These are phyloP conservation scores for Thinocorus orbignyianus DNA, from an alignment of 2,113 vertebrate species.

Conservation along the genomic window DNA sequence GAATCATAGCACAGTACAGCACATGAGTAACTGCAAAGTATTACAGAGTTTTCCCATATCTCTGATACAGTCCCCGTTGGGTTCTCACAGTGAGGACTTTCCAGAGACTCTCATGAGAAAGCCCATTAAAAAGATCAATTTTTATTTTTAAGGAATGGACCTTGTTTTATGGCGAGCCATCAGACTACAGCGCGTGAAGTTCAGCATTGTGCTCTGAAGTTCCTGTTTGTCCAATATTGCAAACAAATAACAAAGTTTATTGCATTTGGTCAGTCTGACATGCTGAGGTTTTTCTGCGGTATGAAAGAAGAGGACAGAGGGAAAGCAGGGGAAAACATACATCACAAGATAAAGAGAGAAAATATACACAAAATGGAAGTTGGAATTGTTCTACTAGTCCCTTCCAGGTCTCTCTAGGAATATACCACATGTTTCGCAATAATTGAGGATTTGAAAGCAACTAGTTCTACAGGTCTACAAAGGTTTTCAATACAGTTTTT, in stretches of 20 bases:
- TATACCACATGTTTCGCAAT: fast-evolving
- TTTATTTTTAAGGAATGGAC: conserved; percentile 24
- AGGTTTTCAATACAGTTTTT: not conserved
- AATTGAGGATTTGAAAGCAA: not conserved
- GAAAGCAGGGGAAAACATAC: not conserved
- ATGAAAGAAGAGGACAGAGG: not conserved
- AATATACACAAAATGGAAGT: not conserved
- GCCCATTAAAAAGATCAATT: conserved; percentile 19
- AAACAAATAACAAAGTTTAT: not conserved
- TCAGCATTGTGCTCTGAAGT: not conserved
- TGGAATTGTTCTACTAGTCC: not conserved
- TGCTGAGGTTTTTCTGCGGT: not conserved
- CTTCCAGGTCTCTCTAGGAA: not conserved
- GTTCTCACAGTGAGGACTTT: not conserved
- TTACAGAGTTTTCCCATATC: not conserved
- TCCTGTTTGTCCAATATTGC: not conserved
- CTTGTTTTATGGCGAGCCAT: not conserved
- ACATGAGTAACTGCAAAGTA: conserved; percentile 40
- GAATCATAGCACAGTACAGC: conserved; percentile 22
- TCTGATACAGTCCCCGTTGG: not conserved
- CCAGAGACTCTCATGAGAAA: conserved; percentile 5
- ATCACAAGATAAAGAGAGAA: not conserved
- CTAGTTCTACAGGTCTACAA: not conserved
- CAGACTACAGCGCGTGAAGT: not conserved
- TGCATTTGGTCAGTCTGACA: not conserved